Conservation (phyloP, 2,113 vertebrate genomes). For the Corapipo altera region DNA sequence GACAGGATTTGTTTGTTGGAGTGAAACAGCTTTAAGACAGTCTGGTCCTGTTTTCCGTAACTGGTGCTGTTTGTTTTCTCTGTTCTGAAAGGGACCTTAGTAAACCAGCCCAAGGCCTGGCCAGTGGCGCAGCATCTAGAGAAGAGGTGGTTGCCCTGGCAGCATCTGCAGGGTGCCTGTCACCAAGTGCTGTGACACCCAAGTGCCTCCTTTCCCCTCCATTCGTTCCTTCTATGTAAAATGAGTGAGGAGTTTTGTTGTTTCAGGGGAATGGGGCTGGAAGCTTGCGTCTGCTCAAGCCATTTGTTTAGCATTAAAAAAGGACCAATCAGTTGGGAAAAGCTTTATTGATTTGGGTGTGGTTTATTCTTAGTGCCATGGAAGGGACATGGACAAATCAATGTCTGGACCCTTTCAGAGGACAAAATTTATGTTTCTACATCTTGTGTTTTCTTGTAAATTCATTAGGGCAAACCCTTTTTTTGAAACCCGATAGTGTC, state of each 20-base stretch:
- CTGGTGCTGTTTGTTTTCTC: not conserved
- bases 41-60: rapidly evolving
- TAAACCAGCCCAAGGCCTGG: not conserved
- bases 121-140: rapidly evolving
- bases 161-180: rapidly evolving
- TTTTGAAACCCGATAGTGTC: rapidly evolving
- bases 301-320: not conserved
- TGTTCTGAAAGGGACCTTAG: rapidly evolving
- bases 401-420: not conserved
- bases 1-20: rapidly evolving
- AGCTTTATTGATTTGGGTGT: rapidly evolving
- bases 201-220: rapidly evolving
- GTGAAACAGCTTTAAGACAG: not conserved
- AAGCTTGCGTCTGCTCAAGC: not conserved
- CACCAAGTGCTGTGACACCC: not conserved
- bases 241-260: not conserved
- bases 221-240: rapidly evolving
- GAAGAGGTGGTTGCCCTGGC: not conserved
- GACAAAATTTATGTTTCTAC: not conserved
- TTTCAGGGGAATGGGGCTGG: not conserved
- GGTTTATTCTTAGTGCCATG: not conserved
- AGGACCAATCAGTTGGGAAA: not conserved
- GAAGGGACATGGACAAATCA: not conserved
- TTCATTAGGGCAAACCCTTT: rapidly evolving
- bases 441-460: not conserved